A percentile compares a stretch with the other conserved stretches of the same genome.
Evolutionary conservation across 2,113 vertebrate species (phyloP).

Genomic region (Cephalopholis sonnerati): DNA sequence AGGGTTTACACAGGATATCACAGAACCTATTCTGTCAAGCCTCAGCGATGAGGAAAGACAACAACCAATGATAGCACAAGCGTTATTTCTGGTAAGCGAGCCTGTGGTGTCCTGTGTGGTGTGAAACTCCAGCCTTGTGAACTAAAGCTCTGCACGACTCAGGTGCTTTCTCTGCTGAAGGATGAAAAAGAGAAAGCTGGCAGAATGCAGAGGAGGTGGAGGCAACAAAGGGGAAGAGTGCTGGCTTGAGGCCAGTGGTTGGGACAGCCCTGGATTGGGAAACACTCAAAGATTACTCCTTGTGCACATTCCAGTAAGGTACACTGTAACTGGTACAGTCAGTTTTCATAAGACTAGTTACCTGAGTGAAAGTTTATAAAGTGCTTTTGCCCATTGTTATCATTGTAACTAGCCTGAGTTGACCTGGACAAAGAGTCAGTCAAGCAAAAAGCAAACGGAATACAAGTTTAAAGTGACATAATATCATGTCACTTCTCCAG

Average conservation of each 20-base stretch:
- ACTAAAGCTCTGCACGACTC: constrained; percentile 51
- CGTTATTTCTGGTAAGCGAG: constrained; percentile 81
- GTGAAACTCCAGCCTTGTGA: constrained; percentile 74
- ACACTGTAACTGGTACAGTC: neutral
- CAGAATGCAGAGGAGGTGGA: constrained; percentile 29
- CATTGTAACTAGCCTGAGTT: neutral
- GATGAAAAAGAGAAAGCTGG: constrained; percentile 56
- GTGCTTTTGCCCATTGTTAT: neutral
- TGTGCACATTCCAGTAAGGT: constrained; percentile 44
- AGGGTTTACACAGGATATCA: constrained; percentile 79
- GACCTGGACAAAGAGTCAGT: neutral
- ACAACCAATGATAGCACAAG: constrained; percentile 52
- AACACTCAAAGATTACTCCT: constrained; percentile 46
- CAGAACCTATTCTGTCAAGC: constrained; percentile 57
- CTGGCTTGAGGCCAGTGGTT: constrained; percentile 32
- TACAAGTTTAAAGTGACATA: neutral
- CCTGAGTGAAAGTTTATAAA: neutral
- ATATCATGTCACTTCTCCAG: neutral
- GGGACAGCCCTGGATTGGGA: constrained; percentile 70
- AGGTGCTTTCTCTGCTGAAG: constrained; percentile 65
- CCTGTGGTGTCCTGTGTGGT: constrained; percentile 62
- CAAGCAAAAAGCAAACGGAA: neutral
- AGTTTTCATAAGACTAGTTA: neutral
- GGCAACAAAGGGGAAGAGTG: constrained; percentile 44
- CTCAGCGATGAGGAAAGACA: constrained; percentile 73